A percentile compares a stretch with the other conserved stretches of the same genome.
These are phyloP conservation scores for Perccottus glenii DNA, from an alignment of 2,113 vertebrate species.

Conservation along the genomic window DNA sequence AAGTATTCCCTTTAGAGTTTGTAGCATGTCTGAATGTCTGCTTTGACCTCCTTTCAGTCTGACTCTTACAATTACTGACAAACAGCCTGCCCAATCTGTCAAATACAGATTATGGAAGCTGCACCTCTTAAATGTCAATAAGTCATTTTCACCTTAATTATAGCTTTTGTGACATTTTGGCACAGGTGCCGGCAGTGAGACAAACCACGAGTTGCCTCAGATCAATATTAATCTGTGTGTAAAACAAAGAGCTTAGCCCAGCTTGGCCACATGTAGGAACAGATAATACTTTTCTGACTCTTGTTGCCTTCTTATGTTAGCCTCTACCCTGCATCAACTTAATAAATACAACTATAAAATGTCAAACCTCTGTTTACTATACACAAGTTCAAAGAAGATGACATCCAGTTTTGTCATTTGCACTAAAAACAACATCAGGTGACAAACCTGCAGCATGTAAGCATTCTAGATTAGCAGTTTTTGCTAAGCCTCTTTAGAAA, in stretches of 20 bases:
- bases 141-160: slow-evolving; percentile 6
- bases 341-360: not conserved
- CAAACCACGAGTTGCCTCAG: not conserved
- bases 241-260: slow-evolving; percentile 1
- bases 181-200: not conserved
- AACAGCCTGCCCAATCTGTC: not conserved
- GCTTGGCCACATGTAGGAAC: not conserved
- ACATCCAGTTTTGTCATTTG: too few species aligned
- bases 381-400: too few species aligned
- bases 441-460: too few species aligned
- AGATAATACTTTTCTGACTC: not conserved
- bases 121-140: slow-evolving; percentile 5
- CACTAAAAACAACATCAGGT: too few species aligned
- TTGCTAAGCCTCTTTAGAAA: too few species aligned
- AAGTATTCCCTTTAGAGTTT: too few species aligned
- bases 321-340: not conserved
- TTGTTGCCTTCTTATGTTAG: not conserved
- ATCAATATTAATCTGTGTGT: slow-evolving; percentile 6
- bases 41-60: not conserved
- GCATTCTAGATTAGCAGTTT: too few species aligned
- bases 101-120: not conserved
- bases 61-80: not conserved
- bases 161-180: not conserved
- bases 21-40: not conserved
- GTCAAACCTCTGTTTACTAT: too few species aligned